Evolutionary conservation across 2,113 vertebrate genomes (phyloP), one percentile per base, ranked within the genome.

Genomic region (Cottus gobio): DNA sequence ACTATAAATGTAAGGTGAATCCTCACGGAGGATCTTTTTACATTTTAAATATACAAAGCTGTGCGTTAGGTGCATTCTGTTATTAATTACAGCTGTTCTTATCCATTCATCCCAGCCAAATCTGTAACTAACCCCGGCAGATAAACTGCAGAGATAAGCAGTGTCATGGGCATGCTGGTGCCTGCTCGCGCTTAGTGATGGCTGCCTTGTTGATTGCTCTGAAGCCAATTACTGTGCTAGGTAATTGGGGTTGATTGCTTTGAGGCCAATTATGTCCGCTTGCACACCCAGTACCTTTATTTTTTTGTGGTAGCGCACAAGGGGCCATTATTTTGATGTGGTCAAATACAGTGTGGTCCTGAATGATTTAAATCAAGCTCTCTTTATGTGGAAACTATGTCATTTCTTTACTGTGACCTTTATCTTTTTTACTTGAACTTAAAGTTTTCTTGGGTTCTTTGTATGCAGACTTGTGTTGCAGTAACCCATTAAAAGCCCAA

Each of bases 221-320:
- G 79, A 82, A 88, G 76, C 88, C 92, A 89, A 91, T 94, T 93
- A 91, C 57, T 57, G 75, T 46, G 75, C 62, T 61, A 30, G 81
- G 71, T 94, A 94, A 94, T 91, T 91, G 89, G 82, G 79, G 85
- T 90, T 91, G 87, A 93, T 93, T 94, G 89, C 91, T 91, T 70
- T 87, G 89, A 90, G 91, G 86, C 84, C 90, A 92, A 93, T 94
- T 94, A 91, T 56, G 73, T 76, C 82, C 31, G 12, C 80, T 83
- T 80, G 78, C 83, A 85, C 71, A 77, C 77, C 80, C 79, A 24
- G 39, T 81, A 69, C 81, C 79, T 87, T 80, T 89, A 69, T 89
- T 80, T 89, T 78, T 84, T 24, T 66, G 69, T 71, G 80, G 82
- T 80, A 71, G 54, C 7, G 42, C 86, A 77, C 71, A 70, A 77